Evolutionary conservation across 2,888 invertebrate genomes (phyloP).

Genomic region (Drosophila rubida): DNA sequence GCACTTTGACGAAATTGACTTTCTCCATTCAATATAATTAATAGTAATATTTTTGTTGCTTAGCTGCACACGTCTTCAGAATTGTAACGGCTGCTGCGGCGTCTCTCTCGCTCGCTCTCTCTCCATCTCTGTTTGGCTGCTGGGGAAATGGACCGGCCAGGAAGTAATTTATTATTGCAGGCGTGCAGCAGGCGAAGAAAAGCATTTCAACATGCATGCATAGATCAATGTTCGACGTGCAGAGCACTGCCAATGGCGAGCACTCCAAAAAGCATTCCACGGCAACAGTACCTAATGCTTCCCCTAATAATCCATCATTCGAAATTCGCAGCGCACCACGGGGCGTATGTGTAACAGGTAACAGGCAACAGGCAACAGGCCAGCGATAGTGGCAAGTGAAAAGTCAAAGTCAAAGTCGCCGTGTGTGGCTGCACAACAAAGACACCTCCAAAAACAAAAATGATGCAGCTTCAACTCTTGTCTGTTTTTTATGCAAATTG

Average conservation of each 20-base stretch:
- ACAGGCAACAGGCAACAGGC: no score
- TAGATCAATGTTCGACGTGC: slow-evolving; percentile 45
- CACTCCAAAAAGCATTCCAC: slow-evolving; percentile 3
- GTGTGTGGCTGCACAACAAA: slow-evolving; percentile 45
- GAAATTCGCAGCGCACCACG: slow-evolving; percentile 71
- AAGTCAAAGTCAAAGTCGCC: slow-evolving; percentile 56
- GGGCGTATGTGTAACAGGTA: slow-evolving; percentile 77
- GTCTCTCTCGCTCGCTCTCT: slow-evolving; percentile 6
- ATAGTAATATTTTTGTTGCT: slow-evolving; percentile 70
- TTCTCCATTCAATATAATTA: slow-evolving; percentile 82
- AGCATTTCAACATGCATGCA: slow-evolving; percentile 38
- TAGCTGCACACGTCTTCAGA: slow-evolving; percentile 66
- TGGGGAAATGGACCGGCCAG: slow-evolving; percentile 64
- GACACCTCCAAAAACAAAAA: slow-evolving; percentile 1
- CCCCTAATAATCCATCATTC: slow-evolving; percentile 41
- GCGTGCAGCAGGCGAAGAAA: slow-evolving; percentile 37
- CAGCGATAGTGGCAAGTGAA: slow-evolving; percentile 55
- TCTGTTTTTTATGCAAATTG: slow-evolving; percentile 71
- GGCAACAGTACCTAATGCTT: background rate
- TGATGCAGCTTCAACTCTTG: slow-evolving; percentile 7
- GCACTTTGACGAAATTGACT: slow-evolving; percentile 79
- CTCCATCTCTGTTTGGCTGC: slow-evolving; percentile 17
- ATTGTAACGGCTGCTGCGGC: slow-evolving; percentile 50
- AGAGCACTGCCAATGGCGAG: slow-evolving; percentile 19
- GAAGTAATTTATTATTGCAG: slow-evolving; percentile 78